These are phyloP conservation scores for Heteromormyrus szaboi DNA, from an alignment of 2,797 vertebrate genomes.

Conservation along the genomic window DNA sequence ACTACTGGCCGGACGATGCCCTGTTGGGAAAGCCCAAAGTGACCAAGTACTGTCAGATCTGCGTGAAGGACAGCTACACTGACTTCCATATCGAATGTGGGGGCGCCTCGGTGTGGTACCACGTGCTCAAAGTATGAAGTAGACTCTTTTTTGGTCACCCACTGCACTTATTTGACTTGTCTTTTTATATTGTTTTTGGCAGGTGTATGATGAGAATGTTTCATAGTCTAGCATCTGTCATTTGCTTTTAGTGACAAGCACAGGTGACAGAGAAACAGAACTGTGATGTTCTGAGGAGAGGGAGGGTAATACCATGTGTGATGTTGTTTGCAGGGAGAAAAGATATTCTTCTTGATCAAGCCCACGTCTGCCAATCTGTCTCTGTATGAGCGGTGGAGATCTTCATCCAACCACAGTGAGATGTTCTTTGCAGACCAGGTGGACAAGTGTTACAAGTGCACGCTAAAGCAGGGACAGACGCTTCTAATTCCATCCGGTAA, in stretches of 20 bases:
- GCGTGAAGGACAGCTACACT: conserved; percentile 97
- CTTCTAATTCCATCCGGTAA: conserved; percentile 95
- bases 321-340: conserved; percentile 76
- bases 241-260: not conserved
- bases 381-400: conserved; percentile 93
- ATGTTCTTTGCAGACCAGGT: conserved; percentile 99
- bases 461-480: conserved; percentile 91
- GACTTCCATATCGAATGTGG: conserved; percentile 96
- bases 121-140: conserved; percentile 80
- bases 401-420: conserved; percentile 90
- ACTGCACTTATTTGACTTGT: not conserved
- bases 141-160: not conserved
- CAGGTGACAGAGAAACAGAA: not conserved
- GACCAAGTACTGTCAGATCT: conserved; percentile 95
- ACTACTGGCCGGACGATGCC: conserved; percentile 93
- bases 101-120: conserved; percentile 93
- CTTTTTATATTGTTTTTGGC: not conserved
- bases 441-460: conserved; percentile 97
- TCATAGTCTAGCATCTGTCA: not conserved
- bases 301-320: not conserved
- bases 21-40: conserved; percentile 94
- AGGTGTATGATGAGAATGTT: not conserved
- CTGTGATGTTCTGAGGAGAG: not conserved
- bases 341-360: conserved; percentile 98
- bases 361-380: conserved; percentile 95